A percentile compares a stretch with the other conserved stretches of the same genome.
These are phyloP conservation scores for Thymelicus acteon DNA, from an alignment of 2,888 invertebrate genomes.

Conservation along the genomic window DNA sequence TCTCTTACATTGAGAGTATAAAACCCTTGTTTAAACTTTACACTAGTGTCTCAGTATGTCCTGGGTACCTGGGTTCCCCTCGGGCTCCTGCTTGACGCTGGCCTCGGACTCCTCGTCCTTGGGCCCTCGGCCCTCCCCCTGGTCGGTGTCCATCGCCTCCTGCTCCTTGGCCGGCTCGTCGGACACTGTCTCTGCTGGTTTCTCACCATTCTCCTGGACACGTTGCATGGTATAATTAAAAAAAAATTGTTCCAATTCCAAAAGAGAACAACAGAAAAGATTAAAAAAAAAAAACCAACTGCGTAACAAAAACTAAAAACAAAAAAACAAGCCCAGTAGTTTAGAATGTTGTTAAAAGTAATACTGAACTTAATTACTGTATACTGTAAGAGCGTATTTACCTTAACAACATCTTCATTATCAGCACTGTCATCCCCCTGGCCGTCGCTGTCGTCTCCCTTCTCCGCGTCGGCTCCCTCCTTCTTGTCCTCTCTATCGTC, in stretches of 20 bases:
- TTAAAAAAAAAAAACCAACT: too few relatives aligned
- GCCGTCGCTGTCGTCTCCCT: constrained; percentile 45
- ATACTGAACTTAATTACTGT: too few relatives aligned
- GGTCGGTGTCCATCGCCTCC: constrained; percentile 43
- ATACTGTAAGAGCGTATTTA: constrained; percentile 20
- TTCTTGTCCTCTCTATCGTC: constrained; percentile 49
- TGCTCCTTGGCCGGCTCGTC: constrained; percentile 42
- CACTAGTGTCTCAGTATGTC: constrained; percentile 1
- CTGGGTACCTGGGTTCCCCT: constrained; percentile 41
- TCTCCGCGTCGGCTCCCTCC: constrained; percentile 49
- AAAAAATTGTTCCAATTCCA: too few relatives aligned
- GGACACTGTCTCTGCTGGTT: constrained; percentile 39
- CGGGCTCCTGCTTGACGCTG: constrained; percentile 10
- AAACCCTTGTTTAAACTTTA: too few relatives aligned
- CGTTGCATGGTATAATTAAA: too few relatives aligned
- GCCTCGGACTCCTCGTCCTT: constrained; percentile 38
- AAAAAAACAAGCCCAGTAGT: too few relatives aligned
- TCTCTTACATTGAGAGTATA: too few relatives aligned
- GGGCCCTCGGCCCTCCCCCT: constrained; percentile 25
- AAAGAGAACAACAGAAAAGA: too few relatives aligned
- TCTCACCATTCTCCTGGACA: constrained; percentile 57
- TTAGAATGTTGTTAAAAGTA: too few relatives aligned
- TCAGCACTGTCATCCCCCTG: constrained; percentile 40
- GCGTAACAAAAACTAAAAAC: too few relatives aligned
- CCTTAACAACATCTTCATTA: constrained; percentile 44